These are phyloP conservation scores for Gymnocypris eckloni DNA, from an alignment of 2,797 vertebrate genomes.

Conservation along the genomic window DNA sequence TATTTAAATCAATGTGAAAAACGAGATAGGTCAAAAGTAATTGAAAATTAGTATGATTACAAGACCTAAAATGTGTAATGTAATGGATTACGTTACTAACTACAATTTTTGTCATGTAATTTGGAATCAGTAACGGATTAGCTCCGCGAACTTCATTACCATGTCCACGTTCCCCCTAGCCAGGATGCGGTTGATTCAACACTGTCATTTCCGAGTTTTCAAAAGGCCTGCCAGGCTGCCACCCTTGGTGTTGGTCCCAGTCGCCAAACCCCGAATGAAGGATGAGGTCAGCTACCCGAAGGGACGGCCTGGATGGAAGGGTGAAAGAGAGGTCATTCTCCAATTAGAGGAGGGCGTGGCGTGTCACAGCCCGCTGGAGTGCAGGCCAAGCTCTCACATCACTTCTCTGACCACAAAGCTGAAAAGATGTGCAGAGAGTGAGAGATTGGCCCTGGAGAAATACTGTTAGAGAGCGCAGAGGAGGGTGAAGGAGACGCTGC, in stretches of 20 bases:
- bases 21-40: not conserved
- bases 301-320: slow-evolving; percentile 19
- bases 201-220: not conserved
- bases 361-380: slow-evolving; percentile 54
- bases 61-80: too few relatives aligned
- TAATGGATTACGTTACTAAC: too few relatives aligned
- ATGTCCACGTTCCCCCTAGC: not conserved
- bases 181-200: not conserved
- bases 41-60: too few relatives aligned
- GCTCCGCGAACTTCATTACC: not conserved
- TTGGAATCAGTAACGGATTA: too few relatives aligned
- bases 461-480: slow-evolving; percentile 43
- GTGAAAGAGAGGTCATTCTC: slow-evolving; percentile 57
- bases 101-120: too few relatives aligned
- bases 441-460: slow-evolving; percentile 49
- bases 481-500: slow-evolving; percentile 43
- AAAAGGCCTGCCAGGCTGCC: slow-evolving; percentile 3
- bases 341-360: slow-evolving; percentile 52
- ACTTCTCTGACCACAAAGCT: slow-evolving; percentile 48
- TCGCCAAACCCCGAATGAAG: not conserved
- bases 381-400: slow-evolving; percentile 39
- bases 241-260: slow-evolving; percentile 1
- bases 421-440: slow-evolving; percentile 28
- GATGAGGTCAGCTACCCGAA: slow-evolving; percentile 46
- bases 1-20: not conserved